These are phyloP conservation scores for Scrobipalpa atriplicella DNA, from an alignment of 2,888 invertebrate genomes.

Conservation along the genomic window DNA sequence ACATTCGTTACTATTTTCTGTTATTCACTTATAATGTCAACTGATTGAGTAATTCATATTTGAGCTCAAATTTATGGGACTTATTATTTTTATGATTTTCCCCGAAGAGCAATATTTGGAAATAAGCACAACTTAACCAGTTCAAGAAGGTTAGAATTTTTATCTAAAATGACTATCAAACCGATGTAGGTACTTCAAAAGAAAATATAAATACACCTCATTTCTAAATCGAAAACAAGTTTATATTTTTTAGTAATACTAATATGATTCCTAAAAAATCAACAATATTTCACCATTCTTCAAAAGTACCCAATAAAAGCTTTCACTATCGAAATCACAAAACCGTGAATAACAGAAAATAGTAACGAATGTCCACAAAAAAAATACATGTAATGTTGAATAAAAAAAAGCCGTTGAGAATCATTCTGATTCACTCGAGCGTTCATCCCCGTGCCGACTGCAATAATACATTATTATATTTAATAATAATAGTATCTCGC, in stretches of 20 bases:
- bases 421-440: constrained; percentile 74
- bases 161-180: no score
- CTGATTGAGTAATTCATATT: no score
- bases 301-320: not conserved
- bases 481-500: constrained; percentile 70
- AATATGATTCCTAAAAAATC: not conserved
- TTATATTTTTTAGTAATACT: not conserved
- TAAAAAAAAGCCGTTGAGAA: constrained; percentile 64
- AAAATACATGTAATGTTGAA: constrained; percentile 48
- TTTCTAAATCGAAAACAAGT: not conserved
- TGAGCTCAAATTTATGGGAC: no score
- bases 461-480: constrained; percentile 70
- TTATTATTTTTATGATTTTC: no score
- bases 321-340: constrained; percentile 19
- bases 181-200: no score
- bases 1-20: constrained; percentile 40
- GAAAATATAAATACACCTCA: no score
- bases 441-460: constrained; percentile 71
- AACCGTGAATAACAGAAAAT: constrained; percentile 36
- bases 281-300: not conserved
- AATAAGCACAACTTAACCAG: no score
- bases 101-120: no score
- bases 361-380: constrained; percentile 42
- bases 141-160: no score
- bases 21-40: no score